Conservation (phyloP, 1,140 invertebrate genomes). For the Lycorma delicatula region DNA sequence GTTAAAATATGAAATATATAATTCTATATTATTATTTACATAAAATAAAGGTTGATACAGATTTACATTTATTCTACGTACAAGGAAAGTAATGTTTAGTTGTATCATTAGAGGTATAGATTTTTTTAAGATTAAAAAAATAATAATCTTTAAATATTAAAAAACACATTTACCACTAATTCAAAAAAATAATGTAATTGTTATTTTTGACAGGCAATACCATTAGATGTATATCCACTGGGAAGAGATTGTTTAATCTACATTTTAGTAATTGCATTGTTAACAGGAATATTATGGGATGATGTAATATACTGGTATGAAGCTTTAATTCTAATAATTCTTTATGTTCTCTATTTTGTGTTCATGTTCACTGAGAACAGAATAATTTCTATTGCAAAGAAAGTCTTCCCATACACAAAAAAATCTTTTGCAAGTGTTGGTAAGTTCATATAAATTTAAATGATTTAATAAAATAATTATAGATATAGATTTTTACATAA, state of each 20-base stretch:
- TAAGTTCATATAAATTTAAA: too few relatives aligned
- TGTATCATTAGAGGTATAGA: too few relatives aligned
- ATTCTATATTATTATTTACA: too few relatives aligned
- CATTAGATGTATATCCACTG: slow-evolving; percentile 73
- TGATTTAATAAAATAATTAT: too few relatives aligned
- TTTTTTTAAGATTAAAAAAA: not conserved
- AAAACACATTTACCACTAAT: not conserved
- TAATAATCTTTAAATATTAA: too few relatives aligned
- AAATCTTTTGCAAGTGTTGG: too few relatives aligned
- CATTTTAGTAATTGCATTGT: slow-evolving; percentile 58
- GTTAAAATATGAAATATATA: too few relatives aligned
- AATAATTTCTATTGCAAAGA: slow-evolving; percentile 34
- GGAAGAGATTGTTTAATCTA: slow-evolving; percentile 78
- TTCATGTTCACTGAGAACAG: slow-evolving; percentile 48
- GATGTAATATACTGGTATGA: slow-evolving; percentile 71
- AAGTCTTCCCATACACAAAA: not conserved
- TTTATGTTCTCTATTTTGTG: slow-evolving; percentile 58
- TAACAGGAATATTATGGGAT: slow-evolving; percentile 73
- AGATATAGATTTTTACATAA: too few relatives aligned
- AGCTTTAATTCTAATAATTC: slow-evolving; percentile 53
- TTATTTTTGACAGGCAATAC: slow-evolving; percentile 64
- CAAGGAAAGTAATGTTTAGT: too few relatives aligned
- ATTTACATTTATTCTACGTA: too few relatives aligned
- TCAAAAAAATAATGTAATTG: not conserved
- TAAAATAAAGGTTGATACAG: too few relatives aligned